These are phyloP conservation scores for Philhelius pedissequus DNA, from an alignment of 2,888 invertebrate species.

Conservation along the genomic window DNA sequence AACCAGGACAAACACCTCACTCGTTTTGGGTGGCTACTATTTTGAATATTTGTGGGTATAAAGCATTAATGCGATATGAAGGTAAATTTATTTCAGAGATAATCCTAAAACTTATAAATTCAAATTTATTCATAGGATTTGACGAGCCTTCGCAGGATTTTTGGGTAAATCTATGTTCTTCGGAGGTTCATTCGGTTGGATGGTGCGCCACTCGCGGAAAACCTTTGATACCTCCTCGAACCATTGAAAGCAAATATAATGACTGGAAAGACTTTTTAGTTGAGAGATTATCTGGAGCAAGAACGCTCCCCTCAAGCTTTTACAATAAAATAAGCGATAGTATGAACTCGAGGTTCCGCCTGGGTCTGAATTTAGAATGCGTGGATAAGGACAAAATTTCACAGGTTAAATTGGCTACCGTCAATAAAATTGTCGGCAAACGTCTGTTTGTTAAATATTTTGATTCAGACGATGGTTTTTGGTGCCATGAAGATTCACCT, in stretches of 20 bases:
- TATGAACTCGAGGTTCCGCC: constrained; percentile 89
- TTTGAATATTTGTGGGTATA: constrained; percentile 92
- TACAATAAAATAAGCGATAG: constrained; percentile 92
- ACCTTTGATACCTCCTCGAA: constrained; percentile 95
- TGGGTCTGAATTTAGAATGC: constrained; percentile 93
- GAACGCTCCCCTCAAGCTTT: constrained; percentile 95
- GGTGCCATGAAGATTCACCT: constrained; percentile 98
- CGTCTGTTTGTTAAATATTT: constrained; percentile 94
- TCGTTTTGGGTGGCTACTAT: constrained; percentile 99
- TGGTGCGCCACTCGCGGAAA: constrained; percentile 98
- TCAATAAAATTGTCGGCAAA: constrained; percentile 94
- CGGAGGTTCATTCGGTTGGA: constrained; percentile 97
- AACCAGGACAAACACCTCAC: constrained; percentile 82
- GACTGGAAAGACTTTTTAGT: constrained; percentile 98
- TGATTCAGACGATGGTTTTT: constrained; percentile 93
- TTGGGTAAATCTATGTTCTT: constrained; percentile 97
- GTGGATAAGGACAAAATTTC: constrained; percentile 98
- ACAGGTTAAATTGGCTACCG: constrained; percentile 93
- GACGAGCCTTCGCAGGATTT: constrained; percentile 95
- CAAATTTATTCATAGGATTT: constrained; percentile 81
- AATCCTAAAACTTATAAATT: neutral
- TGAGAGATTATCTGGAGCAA: constrained; percentile 94
- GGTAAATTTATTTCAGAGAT: constrained; percentile 76
- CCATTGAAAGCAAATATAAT: constrained; percentile 93
- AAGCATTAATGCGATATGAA: constrained; percentile 91